Evolutionary conservation across 1,140 invertebrate genomes (phyloP), one percentile per base, ranked within the genome.

Genomic region (fruit fly (Drosophila melanogaster)): DNA sequence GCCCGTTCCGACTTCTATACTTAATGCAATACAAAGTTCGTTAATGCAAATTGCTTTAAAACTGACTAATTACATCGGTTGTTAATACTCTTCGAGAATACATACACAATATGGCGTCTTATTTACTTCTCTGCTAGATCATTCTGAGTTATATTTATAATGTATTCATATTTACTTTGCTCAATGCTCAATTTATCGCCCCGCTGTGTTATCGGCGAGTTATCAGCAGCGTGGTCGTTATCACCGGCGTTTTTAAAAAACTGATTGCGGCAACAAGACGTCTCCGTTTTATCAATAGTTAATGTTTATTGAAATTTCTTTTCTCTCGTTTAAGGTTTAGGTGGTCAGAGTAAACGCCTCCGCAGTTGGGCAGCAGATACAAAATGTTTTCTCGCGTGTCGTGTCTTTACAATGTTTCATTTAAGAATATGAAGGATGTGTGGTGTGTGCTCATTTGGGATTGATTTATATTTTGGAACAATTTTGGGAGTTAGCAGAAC

Each of bases 401-500:
- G 47, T 71, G 47, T 60, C 69, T 75, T 53, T 75, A 60, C 54
- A 74, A 81, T 73, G 26, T 65, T 30, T 44, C 37, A 14, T 67
- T 66, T 80, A 47, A 46, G 51, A 62, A 74, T 71, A 70, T 70
- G 49, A 50, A 50, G 24, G 47, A 30, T 15, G 24, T 49, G 24
- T 7, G n/a, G 46, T 15, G 46, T 11, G 22, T 41, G 40, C 40
- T 41, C 17, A 11, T 15, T 15, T 15, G 47, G 47, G 14, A 30
- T 14, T 26, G 38, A n/a, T 41, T 44, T 53, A 14, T 19, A 22
- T n/a, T 41, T 53, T 57, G 15, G 56, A 15, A 15, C n/a, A 15
- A 10, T 12, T 55, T 51, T 11, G 30, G 17, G 14, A 91, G 91
- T 96, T 95, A 97, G 94, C 97, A 98, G 92, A 98, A 98, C 93